Base-by-base conservation (phyloP, 2,113 vertebrate genomes). In the Carassius auratus region DNA sequence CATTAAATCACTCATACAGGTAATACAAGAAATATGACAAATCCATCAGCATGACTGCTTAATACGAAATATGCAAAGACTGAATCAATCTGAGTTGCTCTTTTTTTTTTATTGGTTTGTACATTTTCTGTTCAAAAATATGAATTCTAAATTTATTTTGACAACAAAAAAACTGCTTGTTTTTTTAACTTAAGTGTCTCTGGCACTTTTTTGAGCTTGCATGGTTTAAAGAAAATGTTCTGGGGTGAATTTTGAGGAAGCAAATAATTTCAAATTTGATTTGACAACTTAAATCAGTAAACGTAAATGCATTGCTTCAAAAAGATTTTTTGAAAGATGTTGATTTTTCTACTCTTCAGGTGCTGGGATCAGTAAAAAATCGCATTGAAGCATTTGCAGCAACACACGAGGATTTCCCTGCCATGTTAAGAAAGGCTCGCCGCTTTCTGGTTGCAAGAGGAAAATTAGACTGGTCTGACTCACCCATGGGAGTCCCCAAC, bases 1-100 rank as follows among this genome's bases (percentile, higher is more conserved):
- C 7, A 95, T 99, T 92, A 99, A 99, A 93, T 99, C 98, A 19
- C 95, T 99, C 88, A 95, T 99, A 86, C 98, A 99, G 97, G 98
- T 99, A 93, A 23, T 6, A 7, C n/a, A 5, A 55, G 10, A 76
- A 48, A 17, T 75, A 75, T n/a, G 19, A 62, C 14, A 38, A 1
- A 14, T 33, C n/a, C 6, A 5, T 80, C 13, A 9, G 19, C 19
- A 6, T 55, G 50, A 19, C 14, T 38, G 23, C 30, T 77, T 55
- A 7, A 30, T 17, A 26, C 0, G 1, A 30, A 55, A 76, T 30
- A 76, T 77, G 23, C 23, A 15, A 57, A 21, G 36, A 71, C 19
- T 21, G 42, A 75, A 48, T 23, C 42, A 4, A 5, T 75, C 1
- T 71, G 17, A 71, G 33, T 71, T 71, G 33, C 36, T 21, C 68